Evolutionary conservation across 2,113 vertebrate genomes (phyloP).

Genomic region (Morphnarchus princeps): DNA sequence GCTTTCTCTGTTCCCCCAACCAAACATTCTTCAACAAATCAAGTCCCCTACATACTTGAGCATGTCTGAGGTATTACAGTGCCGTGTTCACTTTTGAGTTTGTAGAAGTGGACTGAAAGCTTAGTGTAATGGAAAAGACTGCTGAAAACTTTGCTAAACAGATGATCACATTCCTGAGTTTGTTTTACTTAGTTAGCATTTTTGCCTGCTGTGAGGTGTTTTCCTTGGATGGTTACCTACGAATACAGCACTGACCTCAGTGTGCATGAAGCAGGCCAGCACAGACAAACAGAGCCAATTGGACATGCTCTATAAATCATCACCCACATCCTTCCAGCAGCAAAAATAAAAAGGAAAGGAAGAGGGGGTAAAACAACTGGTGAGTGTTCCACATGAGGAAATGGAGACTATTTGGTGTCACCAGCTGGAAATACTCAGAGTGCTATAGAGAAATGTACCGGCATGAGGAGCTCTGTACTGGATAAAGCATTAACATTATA

Average conservation of each 20-base stretch:
- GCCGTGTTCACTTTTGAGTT: neutral
- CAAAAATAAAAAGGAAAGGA: slow-evolving; percentile 56
- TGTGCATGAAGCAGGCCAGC: slow-evolving; percentile 47
- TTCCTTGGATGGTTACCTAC: slow-evolving; percentile 72
- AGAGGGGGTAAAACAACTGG: slow-evolving; percentile 58
- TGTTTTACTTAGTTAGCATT: slow-evolving; percentile 72
- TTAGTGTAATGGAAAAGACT: slow-evolving; percentile 4
- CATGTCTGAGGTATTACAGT: neutral
- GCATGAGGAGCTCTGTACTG: neutral
- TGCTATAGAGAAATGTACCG: slow-evolving; percentile 69
- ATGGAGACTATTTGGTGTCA: slow-evolving; percentile 71
- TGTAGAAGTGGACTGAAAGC: neutral
- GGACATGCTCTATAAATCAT: slow-evolving; percentile 79
- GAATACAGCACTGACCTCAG: slow-evolving; percentile 64
- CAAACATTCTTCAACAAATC: neutral
- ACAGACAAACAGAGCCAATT: slow-evolving; percentile 72
- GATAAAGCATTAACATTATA: neutral
- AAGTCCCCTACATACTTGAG: neutral
- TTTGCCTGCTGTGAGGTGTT: slow-evolving; percentile 71
- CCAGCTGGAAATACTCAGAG: slow-evolving; percentile 84
- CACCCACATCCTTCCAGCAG: slow-evolving; percentile 73
- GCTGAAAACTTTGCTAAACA: slow-evolving; percentile 65
- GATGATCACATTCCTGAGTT: slow-evolving; percentile 60
- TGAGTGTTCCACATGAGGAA: slow-evolving; percentile 70
- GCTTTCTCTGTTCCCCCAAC: neutral